Evolutionary conservation across 2,888 invertebrate species (phyloP), one percentile per base, ranked within the genome.

Genomic region (Brachynemurus nebulosus): DNA sequence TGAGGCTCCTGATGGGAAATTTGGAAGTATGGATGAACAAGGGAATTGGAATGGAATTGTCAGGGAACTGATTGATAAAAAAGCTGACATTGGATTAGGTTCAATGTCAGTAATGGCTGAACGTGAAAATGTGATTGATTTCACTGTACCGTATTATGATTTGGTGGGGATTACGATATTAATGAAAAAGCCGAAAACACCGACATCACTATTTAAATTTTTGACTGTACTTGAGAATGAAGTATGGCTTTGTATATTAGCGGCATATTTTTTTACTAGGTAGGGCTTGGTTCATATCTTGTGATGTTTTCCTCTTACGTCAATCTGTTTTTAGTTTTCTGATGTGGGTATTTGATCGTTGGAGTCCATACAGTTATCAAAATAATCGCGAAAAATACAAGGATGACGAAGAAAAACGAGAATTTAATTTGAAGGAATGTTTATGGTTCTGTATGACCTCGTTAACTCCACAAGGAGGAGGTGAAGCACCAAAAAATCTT

Each of bases 381-480:
- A 95, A 95, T 60, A 93, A 93, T 60, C 72, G 86, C 6, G 89
- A 91, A 47, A 90, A 89, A 58, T 93, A 92, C 60, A 85, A 83
- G 58, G 84, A 91, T 45, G 91, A 92, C 53, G 89, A 90, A 52
- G 93, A 93, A 57, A 93, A 93, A 59, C 70, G 96, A 3, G 89
- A 92, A 59, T 97, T 97, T 59, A 90, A 85, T 36, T 65, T 97
- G 25, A 95, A 93, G 61, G 97, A 97, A 64, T 95, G 95, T 58
- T 72, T 97, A 0, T 97, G 96, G 96, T 97, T 97, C 63, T 96
- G 96, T 59, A 93, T 97, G 92, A 96, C 96, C 33, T 96, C 95
- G 25, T 66, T 97, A 14, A 97, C 96, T 0, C 97, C 97, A 0
- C 78, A 86, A 64, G 92, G 93, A 0, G 93, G 93, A 0, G 93